Evolutionary conservation across 1,140 invertebrate species (phyloP), one percentile per base, ranked within the genome.

Genomic region (Bombus terrestris): DNA sequence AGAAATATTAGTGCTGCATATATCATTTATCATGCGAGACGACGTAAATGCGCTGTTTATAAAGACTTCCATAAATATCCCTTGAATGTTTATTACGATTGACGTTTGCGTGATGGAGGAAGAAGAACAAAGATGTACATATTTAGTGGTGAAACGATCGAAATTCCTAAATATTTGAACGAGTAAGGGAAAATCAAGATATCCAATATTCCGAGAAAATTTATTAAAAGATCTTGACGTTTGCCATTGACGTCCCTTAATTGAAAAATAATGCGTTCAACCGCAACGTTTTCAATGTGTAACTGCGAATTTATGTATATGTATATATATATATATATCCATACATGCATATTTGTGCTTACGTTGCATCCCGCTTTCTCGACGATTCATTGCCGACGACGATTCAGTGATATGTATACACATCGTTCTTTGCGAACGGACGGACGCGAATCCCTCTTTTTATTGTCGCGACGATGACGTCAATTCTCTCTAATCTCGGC

Each of bases 401-500:
- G 18, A 68, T 68, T 68, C 66, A 9, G 62, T 68, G 77, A 89
- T 86, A 72, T 79, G 84, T 89, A 66, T 62, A 68, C 39, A 62
- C 47, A 28, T 35, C 28, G 28, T 53, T 64, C 71, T 77, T 57
- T 41, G 57, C 66, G 62, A 80, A 66, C 47, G 85, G 18, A 59
- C 43, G 53, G 25, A 64, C 53, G 71, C 39, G 66, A 74, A 78
- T 87, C 66, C 66, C 85, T 89, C 83, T 87, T 90, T 90, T 89
- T 89, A 90, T 89, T 89, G 88, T 90, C 82, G 78, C 82, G 77
- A 74, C 47, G 15, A 62, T 89, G 89, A 90, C 89, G 89, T 90
- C 89, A 90, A 89, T 90, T 73, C 76, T 81, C 81, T 83, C 89
- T 90, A 87, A 89, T 90, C 88, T 87, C 87, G 75, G 88, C 59